Evolutionary conservation across 2,888 invertebrate species (phyloP).

Genomic region (Xestia xanthographa): DNA sequence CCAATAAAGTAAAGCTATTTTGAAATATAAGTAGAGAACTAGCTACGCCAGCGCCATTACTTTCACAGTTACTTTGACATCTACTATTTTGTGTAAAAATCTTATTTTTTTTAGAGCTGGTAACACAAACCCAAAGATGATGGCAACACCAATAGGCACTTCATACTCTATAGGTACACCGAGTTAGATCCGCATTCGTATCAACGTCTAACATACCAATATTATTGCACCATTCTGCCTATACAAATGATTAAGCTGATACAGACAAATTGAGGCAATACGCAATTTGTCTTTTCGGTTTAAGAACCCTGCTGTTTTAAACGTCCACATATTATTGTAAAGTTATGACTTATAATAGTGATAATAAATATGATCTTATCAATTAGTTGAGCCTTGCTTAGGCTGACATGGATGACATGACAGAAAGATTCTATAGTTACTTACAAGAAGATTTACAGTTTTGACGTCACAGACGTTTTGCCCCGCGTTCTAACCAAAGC

Average conservation of each 20-base stretch:
- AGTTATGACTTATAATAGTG: slow-evolving; percentile 29
- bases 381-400: slow-evolving; percentile 48
- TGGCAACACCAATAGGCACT: slow-evolving; percentile 5
- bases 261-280: background rate
- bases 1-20: background rate
- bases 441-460: slow-evolving; percentile 22
- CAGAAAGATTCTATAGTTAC: slow-evolving; percentile 23
- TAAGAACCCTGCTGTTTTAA: slow-evolving; percentile 25
- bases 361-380: slow-evolving; percentile 52
- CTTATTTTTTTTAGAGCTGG: background rate
- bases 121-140: slow-evolving; percentile 8
- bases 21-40: background rate
- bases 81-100: background rate
- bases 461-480: slow-evolving; percentile 18
- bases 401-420: slow-evolving; percentile 42
- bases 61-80: background rate
- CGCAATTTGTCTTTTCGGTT: background rate
- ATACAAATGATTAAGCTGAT: too few relatives aligned
- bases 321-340: slow-evolving; percentile 31
- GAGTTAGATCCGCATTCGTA: background rate
- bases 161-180: background rate
- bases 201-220: slow-evolving; percentile 24
- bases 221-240: background rate
- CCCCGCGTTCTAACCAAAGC: background rate
- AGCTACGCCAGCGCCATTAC: background rate